Percentiles rank a stretch among this genome's conserved stretches.
Evolutionary conservation across 1,140 invertebrate species (phyloP).

Genomic region (Akabosia matsudoensis): DNA sequence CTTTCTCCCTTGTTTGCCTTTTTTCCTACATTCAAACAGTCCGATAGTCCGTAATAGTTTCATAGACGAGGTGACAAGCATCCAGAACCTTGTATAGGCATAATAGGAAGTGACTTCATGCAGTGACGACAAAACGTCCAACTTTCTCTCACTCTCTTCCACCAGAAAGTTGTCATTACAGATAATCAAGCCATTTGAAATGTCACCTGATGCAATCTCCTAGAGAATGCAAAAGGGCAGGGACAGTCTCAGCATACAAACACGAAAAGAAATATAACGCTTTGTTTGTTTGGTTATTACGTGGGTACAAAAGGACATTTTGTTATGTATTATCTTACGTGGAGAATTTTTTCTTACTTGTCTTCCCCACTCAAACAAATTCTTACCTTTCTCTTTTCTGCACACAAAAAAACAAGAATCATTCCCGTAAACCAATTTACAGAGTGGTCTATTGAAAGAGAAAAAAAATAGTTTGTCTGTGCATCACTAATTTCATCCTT

Average conservation of each 20-base stretch:
- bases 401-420: no score
- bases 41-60: no score
- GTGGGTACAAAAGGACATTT: no score
- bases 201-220: slow-evolving; percentile 1
- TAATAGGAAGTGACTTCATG: neutral
- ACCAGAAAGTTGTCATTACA: neutral
- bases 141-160: neutral
- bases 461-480: no score
- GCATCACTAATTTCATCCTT: no score
- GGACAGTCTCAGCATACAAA: neutral
- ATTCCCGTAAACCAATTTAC: no score
- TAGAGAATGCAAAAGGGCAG: neutral
- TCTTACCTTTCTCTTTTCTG: no score
- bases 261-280: neutral
- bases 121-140: neutral
- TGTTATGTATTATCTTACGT: no score
- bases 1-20: neutral
- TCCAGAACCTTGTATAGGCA: neutral
- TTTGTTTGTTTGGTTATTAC: neutral
- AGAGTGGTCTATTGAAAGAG: no score
- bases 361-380: no score
- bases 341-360: no score
- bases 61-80: neutral
- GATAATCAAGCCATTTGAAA: neutral
- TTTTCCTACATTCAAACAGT: neutral